Percentiles rank a stretch among this genome's conserved stretches.
phyloP scores from a whole-genome alignment of 1,140 invertebrate species.

The Halictus rubicundus region DNA sequence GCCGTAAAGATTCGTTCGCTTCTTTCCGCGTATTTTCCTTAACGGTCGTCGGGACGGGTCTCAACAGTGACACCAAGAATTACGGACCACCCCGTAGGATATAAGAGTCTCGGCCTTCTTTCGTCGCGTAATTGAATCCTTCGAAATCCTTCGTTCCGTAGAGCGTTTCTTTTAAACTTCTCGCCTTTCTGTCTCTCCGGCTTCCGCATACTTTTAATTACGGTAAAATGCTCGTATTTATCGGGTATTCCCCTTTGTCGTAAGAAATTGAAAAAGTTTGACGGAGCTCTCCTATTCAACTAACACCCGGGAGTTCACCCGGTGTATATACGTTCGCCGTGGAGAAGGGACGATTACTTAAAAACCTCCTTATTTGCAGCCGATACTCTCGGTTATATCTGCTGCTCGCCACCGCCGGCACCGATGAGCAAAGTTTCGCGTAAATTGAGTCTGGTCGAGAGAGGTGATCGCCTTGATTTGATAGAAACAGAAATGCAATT shows the following conservation, averaged over 20 bases:
- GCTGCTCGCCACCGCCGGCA: background rate
- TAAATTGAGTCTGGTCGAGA: background rate
- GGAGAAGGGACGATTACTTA: constrained; percentile 31
- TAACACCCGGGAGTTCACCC: background rate
- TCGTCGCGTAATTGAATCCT: constrained; percentile 41
- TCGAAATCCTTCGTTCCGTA: background rate
- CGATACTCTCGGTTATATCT: constrained; percentile 11
- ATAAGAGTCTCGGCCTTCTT: background rate
- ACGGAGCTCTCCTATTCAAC: constrained; percentile 23
- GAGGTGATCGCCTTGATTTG: constrained; percentile 8
- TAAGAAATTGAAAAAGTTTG: constrained; percentile 68
- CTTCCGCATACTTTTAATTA: constrained; percentile 53
- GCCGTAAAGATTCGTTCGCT: too few relatives aligned
- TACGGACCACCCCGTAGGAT: too few relatives aligned
- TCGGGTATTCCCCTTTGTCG: constrained; percentile 52
- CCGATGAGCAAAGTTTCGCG: constrained; percentile 5
- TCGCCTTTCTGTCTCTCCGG: background rate
- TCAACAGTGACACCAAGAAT: too few relatives aligned
- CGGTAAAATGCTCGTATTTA: constrained; percentile 54
- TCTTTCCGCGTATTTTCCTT: too few relatives aligned
- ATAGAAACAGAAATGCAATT: constrained; percentile 4
- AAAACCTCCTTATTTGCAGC: constrained; percentile 40
- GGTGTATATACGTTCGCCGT: constrained; percentile 16
- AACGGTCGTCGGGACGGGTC: too few relatives aligned
- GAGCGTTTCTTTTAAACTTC: constrained; percentile 18